Base-by-base conservation (phyloP, 2,888 invertebrate species). In the Hipparchia sbordonii region DNA sequence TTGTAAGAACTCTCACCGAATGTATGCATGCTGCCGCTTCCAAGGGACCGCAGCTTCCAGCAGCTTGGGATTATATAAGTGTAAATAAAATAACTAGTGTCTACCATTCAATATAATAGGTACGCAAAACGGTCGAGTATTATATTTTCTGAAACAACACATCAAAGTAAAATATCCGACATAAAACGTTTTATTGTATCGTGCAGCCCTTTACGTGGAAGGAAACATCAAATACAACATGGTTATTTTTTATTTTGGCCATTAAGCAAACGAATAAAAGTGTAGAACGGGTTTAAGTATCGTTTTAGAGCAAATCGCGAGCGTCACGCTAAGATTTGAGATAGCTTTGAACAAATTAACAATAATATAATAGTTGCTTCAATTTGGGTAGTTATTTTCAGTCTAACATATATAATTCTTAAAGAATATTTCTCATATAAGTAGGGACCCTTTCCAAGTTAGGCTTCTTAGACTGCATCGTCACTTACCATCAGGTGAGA, bases 251-350 rank as follows among this genome's bases (percentile, higher is more conserved):
- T 70, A 63, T 75, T 71, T 75, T 56, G 61, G 69, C 54, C 69
- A 73, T 73, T 72, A 71, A 71, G 46, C 60, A 46, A 45, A 33
- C 23, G 13, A 54, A 61, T 75, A 68, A 66, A 69, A 66, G 57
- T 13, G 69, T 57, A 73, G 57, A 66, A 67, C 13, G 23, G 52
- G 59, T 70, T 71, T 62, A 62, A 72, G 71, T 69, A 74, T 59
- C 67, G 67, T 60, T 72, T 70, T 66, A 67, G 62, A 74, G 71
- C 60, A 63, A 76, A 71, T 76, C 67, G 72, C 71, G 45, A 63
- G 73, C 66, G 72, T 75, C 75, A 78, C 77, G 77, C 75, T 73
- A 75, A 71, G 70, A 65, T 72, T 74, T 72, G 66, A 74, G 75
- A 75, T 74, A 71, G 67, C 72, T 74, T 71, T 67, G 67, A 72